These are phyloP conservation scores for Danionella cerebrum DNA, from an alignment of 2,113 vertebrate genomes.

Conservation along the genomic window DNA sequence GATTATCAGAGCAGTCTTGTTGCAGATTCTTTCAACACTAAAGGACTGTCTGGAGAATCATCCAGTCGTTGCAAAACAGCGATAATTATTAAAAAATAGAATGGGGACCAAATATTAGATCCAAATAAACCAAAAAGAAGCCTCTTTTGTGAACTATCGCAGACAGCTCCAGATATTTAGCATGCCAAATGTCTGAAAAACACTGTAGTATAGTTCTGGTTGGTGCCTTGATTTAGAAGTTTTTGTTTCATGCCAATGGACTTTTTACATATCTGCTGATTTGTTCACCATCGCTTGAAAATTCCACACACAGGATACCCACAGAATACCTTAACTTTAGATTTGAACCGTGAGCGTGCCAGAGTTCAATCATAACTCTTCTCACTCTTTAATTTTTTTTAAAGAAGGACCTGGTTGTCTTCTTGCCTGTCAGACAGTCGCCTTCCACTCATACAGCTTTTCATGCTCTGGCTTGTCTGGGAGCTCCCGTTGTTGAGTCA, in stretches of 20 bases:
- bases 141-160: too few relatives aligned
- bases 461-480: neutral
- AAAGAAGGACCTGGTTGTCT: neutral
- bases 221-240: neutral
- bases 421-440: neutral
- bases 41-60: too few relatives aligned
- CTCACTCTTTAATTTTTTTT: neutral
- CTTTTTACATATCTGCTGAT: constrained; percentile 1
- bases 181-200: too few relatives aligned
- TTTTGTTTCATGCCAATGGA: neutral
- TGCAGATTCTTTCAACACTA: too few relatives aligned
- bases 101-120: too few relatives aligned
- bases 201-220: too few relatives aligned
- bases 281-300: neutral
- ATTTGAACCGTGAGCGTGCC: neutral
- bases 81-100: too few relatives aligned
- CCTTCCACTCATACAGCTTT: too few relatives aligned
- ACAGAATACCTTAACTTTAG: neutral
- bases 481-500: constrained; percentile 7
- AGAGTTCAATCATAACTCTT: neutral
- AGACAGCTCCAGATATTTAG: too few relatives aligned
- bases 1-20: too few relatives aligned
- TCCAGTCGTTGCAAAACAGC: too few relatives aligned
- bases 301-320: neutral
- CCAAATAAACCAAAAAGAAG: too few relatives aligned